Conservation (phyloP, 2,888 invertebrate genomes). For the Dimorphilus gyrociliatus region DNA sequence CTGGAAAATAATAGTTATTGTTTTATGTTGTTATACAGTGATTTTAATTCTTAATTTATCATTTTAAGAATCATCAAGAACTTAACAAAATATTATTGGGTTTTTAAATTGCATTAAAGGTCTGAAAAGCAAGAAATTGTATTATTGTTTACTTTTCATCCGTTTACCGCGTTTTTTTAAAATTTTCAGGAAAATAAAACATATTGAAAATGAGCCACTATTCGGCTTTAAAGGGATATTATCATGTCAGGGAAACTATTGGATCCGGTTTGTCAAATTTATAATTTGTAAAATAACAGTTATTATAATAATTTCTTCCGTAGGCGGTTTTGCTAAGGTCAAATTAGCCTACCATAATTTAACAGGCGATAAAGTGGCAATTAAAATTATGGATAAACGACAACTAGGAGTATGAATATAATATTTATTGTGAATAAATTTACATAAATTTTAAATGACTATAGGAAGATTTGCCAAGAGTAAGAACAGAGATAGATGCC, state of each 20-base stretch:
- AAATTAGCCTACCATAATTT: constrained; percentile 57
- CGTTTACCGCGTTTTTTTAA: too few relatives aligned
- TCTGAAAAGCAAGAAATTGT: too few relatives aligned
- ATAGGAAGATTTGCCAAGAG: constrained; percentile 54
- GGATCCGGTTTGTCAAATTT: constrained; percentile 39
- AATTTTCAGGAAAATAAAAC: too few relatives aligned
- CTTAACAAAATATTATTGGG: too few relatives aligned
- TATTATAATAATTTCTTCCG: not conserved
- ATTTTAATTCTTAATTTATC: too few relatives aligned
- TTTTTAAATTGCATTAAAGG: too few relatives aligned
- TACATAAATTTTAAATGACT: too few relatives aligned
- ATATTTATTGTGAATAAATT: too few relatives aligned
- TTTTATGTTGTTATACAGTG: too few relatives aligned
- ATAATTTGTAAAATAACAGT: not conserved
- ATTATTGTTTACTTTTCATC: too few relatives aligned
- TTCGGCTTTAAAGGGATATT: constrained; percentile 45
- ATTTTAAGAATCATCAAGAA: too few relatives aligned
- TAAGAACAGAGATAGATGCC: constrained; percentile 55
- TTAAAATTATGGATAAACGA: constrained; percentile 64
- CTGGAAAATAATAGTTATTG: too few relatives aligned
- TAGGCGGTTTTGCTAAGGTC: constrained; percentile 65
- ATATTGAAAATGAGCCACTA: constrained; percentile 7
- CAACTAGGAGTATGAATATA: constrained; percentile 47
- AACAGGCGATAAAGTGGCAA: constrained; percentile 64
- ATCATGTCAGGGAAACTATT: constrained; percentile 52